Evolutionary conservation across 2,797 vertebrate genomes (phyloP), one percentile per base, ranked within the genome.

Genomic region (Sebastes minor): DNA sequence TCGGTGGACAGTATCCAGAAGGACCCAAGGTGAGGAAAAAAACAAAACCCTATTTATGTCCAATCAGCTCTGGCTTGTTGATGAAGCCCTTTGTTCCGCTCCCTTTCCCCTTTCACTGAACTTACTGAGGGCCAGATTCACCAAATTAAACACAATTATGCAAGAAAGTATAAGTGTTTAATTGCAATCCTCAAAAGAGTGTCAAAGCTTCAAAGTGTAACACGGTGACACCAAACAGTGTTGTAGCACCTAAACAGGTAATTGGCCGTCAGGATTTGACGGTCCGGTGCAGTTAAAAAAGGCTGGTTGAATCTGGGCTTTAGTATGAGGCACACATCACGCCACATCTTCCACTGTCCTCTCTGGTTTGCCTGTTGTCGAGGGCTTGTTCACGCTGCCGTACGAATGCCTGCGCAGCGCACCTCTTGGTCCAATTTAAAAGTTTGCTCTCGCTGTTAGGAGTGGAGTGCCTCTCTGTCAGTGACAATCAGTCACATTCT

Each of bases 1-100:
- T 99, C 99, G 76, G 98, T 99, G 90, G 99, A 99, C 96, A 99
- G 99, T 95, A 99, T 99, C 93, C 99, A 99, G 96, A 99, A 99
- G 95, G 99, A 99, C 92, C 99, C 99, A 96, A 99, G 98, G 99
- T 99, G 95, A 97, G 97, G 3, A 52, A 90, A 84, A 77, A 84
- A 82, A 77, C 71, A 1, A 46, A 1, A 13, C 4, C 38, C 38
- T 46, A 56, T 53, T 14, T 56, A 38, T 20, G 76, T 57, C 2
- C 0, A 64, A 74, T 76, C 64, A 79, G 67, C 80, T 85, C 65
- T 83, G 84, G 85, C 73, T 90, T 82, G 65, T 79, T 75, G 70
- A 88, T 83, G 76, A 91, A 79, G 71, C 83, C 81, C 79, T 78
- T 84, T 84, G 62, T 85, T 86, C 74, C 13, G 72, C 86, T 87